Evolutionary conservation across 1,140 invertebrate genomes (phyloP), one percentile per base, ranked within the genome.

Genomic region (Magallana ariakensis): DNA sequence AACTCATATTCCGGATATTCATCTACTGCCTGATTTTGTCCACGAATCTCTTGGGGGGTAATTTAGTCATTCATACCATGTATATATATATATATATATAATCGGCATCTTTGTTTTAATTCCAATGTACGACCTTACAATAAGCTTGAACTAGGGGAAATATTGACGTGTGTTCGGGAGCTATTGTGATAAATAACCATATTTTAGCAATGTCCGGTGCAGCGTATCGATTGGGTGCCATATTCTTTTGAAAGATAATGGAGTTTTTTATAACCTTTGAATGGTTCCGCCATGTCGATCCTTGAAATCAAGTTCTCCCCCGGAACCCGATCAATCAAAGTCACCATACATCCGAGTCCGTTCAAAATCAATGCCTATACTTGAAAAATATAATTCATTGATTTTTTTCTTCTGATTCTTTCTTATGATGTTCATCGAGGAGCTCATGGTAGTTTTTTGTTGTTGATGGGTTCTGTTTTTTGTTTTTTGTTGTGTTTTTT

Each of bases 201-300:
- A 75, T 75, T 75, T 62, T 75, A 75, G 33, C 66, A 10, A 75
- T 22, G 22, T 75, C 66, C 66, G 19, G 22, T 26, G 22, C 33
- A 46, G 22, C 7, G 11, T 75, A 75, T 75, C 11, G 66, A 75
- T 75, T 75, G 66, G 22, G 22, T 75, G 15, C 22, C 66, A 19
- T 46, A 75, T 75, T 75, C 66, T 75, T 33, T 75, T 11, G 22
- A 75, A 46, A 75, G 66, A 75, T 75, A 22, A 26, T 26, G 58
- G 33, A 46, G 66, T 75, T 26, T 26, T 75, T 75, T 75, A 19
- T 26, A 13, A 13, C 15, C 66, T 75, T 75, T 75, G 22, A 75
- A 75, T 75, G 66, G 33, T 75, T 75, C 22, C 3, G 13, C 33
- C 33, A 19, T 75, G 66, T 75, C 22, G 33, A 46, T 46, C 33